Percentiles rank a stretch among this genome's conserved stretches.
phyloP scores from a whole-genome alignment of 2,797 vertebrate genomes.

The Hypotaenidia okinawae region DNA sequence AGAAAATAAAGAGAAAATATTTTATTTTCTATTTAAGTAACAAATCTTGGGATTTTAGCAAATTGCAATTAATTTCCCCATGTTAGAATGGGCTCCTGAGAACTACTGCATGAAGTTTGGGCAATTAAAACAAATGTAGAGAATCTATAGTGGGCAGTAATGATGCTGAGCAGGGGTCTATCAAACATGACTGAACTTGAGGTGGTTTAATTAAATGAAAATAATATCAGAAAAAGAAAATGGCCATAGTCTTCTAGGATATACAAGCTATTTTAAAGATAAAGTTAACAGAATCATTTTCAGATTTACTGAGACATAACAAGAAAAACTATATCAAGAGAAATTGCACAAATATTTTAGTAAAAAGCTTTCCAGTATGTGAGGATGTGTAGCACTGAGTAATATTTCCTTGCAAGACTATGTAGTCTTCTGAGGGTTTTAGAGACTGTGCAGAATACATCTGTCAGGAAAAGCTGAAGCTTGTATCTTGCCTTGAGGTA shows the following conservation, averaged over 20 bases:
- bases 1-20: neutral
- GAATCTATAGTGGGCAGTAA: neutral
- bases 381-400: neutral
- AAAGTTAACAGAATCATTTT: neutral
- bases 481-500: neutral
- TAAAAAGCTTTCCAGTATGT: neutral
- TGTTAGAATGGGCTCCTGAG: neutral
- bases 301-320: neutral
- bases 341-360: neutral
- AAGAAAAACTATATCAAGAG: neutral
- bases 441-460: neutral
- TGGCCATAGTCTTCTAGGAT: neutral
- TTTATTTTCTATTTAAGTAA: neutral
- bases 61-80: neutral
- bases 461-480: neutral
- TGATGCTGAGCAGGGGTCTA: neutral
- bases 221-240: neutral
- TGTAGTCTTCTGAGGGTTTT: neutral
- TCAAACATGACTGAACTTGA: neutral
- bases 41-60: neutral
- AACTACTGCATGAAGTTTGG: neutral
- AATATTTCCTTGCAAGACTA: neutral
- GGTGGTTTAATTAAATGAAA: neutral
- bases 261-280: neutral
- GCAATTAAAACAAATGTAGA: neutral